phyloP scores from a whole-genome alignment of 2,113 vertebrate species.

The Neolamprologus devosi region DNA sequence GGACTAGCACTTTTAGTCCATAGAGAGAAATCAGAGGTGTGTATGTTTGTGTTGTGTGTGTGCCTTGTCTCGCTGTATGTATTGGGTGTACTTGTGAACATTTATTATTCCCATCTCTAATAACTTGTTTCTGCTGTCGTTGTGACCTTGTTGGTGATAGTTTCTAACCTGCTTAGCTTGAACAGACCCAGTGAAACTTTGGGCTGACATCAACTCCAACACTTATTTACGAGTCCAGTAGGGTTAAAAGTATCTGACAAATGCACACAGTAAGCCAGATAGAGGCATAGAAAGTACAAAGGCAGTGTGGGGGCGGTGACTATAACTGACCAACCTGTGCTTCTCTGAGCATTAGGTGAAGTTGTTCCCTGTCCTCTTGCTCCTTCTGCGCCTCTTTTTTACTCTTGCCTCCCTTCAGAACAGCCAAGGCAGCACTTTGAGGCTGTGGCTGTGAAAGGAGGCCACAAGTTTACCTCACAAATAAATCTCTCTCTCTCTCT shows the following conservation, averaged over 20 bases:
- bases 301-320: background rate
- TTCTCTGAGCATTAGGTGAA: background rate
- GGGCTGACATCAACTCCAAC: constrained; percentile 16
- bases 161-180: constrained; percentile 17
- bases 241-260: constrained; percentile 35
- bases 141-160: constrained; percentile 17
- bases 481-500: background rate
- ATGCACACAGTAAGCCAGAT: background rate
- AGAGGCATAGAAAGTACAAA: background rate
- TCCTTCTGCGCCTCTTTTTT: constrained; percentile 1
- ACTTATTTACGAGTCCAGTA: constrained; percentile 22
- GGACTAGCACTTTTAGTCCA: constrained; percentile 36
- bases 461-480: constrained; percentile 27
- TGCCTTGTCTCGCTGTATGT: background rate
- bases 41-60: background rate
- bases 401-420: background rate
- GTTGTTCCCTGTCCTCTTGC: constrained; percentile 11
- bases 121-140: constrained; percentile 16
- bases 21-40: background rate
- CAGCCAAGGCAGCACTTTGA: constrained; percentile 53
- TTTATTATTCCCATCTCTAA: constrained; percentile 47
- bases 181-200: constrained; percentile 8
- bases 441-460: constrained; percentile 26
- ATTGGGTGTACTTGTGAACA: background rate
- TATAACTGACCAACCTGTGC: constrained; percentile 20